Percentiles rank a stretch among this genome's conserved stretches.
These are phyloP conservation scores for Cettia cetti DNA, from an alignment of 2,113 vertebrate genomes.

Conservation along the genomic window DNA sequence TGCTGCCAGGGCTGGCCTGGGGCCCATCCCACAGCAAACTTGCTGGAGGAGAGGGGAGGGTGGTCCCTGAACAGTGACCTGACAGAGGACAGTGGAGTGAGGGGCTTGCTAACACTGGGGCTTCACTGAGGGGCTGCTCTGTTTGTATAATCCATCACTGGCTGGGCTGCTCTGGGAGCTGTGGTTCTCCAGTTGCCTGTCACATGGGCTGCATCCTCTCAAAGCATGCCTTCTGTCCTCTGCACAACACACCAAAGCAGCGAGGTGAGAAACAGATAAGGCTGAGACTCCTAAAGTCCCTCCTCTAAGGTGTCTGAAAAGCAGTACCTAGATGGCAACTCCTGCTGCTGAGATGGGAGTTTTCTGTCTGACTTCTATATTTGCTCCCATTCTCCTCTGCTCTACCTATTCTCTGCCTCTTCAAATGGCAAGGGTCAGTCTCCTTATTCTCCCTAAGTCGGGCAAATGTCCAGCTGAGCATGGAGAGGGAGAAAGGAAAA, in stretches of 20 bases:
- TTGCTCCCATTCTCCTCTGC: rapidly evolving
- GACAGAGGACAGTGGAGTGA: rapidly evolving
- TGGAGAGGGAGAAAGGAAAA: background rate
- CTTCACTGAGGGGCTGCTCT: background rate
- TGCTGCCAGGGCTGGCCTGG: background rate
- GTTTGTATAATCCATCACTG: background rate
- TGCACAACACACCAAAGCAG: background rate
- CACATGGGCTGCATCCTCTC: background rate
- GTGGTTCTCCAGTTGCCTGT: background rate
- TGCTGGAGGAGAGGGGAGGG: background rate
- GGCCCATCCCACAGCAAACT: background rate
- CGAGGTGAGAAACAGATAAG: background rate
- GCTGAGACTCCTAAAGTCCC: background rate
- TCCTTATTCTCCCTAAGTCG: background rate
- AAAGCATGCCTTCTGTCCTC: background rate
- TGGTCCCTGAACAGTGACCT: background rate
- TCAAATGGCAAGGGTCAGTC: background rate
- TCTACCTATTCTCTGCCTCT: background rate
- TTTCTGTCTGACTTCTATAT: background rate
- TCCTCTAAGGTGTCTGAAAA: background rate
- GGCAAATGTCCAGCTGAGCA: background rate
- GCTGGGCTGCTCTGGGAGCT: background rate
- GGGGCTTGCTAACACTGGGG: background rate
- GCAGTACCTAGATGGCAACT: background rate
- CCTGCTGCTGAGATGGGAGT: background rate